A percentile compares a stretch with the other conserved stretches of the same genome.
Conservation (phyloP, 2,888 invertebrate genomes). For the Dynastes hyllus region DNA sequence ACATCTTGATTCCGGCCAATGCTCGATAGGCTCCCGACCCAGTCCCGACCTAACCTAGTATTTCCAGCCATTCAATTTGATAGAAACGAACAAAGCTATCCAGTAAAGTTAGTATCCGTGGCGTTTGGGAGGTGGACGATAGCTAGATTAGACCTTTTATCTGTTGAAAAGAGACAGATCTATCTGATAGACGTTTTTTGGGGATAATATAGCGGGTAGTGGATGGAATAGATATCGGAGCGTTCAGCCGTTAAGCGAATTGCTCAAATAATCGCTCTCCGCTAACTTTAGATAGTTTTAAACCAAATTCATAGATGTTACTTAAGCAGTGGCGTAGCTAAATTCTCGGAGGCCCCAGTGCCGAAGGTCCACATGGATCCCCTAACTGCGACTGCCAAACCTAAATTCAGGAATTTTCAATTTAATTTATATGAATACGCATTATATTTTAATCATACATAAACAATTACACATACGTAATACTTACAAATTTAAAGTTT, state of each 20-base stretch:
- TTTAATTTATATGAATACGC: too few species aligned
- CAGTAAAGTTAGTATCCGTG: neutral
- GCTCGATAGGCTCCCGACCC: neutral
- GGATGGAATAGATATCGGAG: neutral
- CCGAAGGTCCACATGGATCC: too few species aligned
- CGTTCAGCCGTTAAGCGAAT: neutral
- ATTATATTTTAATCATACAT: too few species aligned
- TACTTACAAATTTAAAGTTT: too few species aligned
- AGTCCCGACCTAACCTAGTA: conserved; percentile 2
- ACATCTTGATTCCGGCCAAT: neutral
- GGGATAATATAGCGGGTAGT: neutral
- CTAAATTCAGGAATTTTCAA: too few species aligned
- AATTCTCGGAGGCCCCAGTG: too few species aligned
- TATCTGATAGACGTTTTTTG: neutral
- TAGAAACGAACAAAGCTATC: neutral
- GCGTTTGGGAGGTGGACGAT: neutral
- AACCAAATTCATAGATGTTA: too few species aligned
- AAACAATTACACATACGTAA: too few species aligned
- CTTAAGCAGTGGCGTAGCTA: too few species aligned
- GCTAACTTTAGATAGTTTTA: too few species aligned
- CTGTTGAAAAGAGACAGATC: neutral
- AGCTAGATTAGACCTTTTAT: neutral
- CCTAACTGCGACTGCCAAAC: too few species aligned
- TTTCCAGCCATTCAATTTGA: conserved; percentile 7
- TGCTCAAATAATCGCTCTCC: too few species aligned